Conservation (phyloP, 2,888 invertebrate genomes). For the Eledone cirrhosa region DNA sequence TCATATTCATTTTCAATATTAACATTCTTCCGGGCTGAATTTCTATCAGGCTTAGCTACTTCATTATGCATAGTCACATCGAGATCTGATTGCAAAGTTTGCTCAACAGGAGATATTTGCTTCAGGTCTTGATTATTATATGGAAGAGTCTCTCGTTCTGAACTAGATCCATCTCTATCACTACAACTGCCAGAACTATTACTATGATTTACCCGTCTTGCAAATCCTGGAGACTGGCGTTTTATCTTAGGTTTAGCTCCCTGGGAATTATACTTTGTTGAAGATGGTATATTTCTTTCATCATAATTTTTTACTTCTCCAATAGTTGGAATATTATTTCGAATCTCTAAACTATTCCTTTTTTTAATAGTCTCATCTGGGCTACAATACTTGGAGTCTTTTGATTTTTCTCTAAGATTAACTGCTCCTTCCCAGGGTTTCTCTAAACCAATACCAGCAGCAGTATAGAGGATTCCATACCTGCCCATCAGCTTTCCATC, state of each 20-base stretch:
- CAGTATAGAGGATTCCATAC: conserved; percentile 5
- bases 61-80: neutral
- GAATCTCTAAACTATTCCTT: conserved; percentile 62
- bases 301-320: conserved; percentile 61
- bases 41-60: neutral
- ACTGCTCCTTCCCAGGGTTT: conserved; percentile 24
- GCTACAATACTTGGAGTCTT: conserved; percentile 30
- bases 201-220: conserved; percentile 54
- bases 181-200: conserved; percentile 38
- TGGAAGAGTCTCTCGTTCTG: conserved; percentile 45
- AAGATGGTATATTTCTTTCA: conserved; percentile 46
- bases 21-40: conserved; percentile 32
- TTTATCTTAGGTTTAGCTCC: conserved; percentile 60
- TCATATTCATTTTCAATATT: conserved; percentile 65
- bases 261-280: conserved; percentile 45
- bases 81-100: conserved; percentile 5
- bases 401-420: conserved; percentile 17
- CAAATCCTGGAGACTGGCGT: conserved; percentile 65
- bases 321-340: conserved; percentile 62
- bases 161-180: conserved; percentile 54
- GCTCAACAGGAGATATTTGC: neutral
- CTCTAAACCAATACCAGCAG: conserved; percentile 15
- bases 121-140: conserved; percentile 22
- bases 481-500: neutral
- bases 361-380: conserved; percentile 45